A percentile compares a stretch with the other conserved stretches of the same genome.
Conservation (phyloP, 2,797 vertebrate genomes). For the Sebastes miniatus region DNA sequence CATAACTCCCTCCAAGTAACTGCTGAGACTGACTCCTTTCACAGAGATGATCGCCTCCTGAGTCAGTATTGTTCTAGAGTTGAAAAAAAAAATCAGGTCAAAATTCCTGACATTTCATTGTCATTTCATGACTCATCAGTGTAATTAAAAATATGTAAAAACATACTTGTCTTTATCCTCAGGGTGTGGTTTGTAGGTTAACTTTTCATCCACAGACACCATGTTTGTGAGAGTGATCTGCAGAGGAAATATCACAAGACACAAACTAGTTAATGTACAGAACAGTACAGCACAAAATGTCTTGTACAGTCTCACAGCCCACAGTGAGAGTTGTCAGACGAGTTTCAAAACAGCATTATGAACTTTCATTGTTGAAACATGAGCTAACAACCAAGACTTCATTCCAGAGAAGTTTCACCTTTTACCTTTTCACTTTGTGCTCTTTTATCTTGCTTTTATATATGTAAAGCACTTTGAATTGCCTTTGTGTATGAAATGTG, state of each 20-base stretch:
- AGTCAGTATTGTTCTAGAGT: slow-evolving; percentile 90
- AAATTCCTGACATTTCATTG: neutral
- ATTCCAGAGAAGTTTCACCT: slow-evolving; percentile 18
- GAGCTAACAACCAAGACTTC: slow-evolving; percentile 35
- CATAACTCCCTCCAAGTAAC: slow-evolving; percentile 96
- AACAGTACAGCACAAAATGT: neutral
- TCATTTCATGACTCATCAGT: neutral
- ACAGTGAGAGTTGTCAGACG: neutral
- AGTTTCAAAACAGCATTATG: neutral
- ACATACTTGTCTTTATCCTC: slow-evolving; percentile 91
- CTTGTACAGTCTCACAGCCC: neutral
- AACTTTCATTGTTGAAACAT: neutral
- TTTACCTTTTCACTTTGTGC: too few relatives aligned
- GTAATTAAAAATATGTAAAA: neutral
- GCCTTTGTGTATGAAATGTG: too few relatives aligned
- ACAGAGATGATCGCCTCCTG: slow-evolving; percentile 99
- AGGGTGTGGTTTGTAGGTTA: slow-evolving; percentile 95
- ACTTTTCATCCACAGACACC: slow-evolving; percentile 95
- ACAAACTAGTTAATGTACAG: neutral
- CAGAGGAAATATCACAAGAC: neutral
- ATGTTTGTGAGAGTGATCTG: slow-evolving; percentile 98
- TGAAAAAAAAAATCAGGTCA: neutral
- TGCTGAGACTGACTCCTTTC: slow-evolving; percentile 96
- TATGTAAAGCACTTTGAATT: too few relatives aligned
- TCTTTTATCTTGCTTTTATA: too few relatives aligned